Percentiles rank a stretch among this genome's conserved stretches.
Conservation (phyloP, 2,113 vertebrate genomes). For the Taurulus bubalis region DNA sequence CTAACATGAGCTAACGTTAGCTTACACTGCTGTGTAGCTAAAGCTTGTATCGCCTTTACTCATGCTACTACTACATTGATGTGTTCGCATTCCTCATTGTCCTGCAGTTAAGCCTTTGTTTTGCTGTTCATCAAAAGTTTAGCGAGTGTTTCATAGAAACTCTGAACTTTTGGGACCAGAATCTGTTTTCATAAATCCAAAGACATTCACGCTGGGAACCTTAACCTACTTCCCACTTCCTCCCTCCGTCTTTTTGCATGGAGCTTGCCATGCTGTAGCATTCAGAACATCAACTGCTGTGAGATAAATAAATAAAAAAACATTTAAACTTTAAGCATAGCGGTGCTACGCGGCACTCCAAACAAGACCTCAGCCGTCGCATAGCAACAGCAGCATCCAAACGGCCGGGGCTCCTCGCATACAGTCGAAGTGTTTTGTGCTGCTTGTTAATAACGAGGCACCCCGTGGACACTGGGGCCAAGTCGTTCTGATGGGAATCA, state of each 20-base stretch:
- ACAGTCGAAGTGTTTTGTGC: constrained; percentile 20
- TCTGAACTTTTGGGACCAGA: background rate
- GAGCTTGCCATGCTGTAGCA: background rate
- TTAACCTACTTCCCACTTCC: background rate
- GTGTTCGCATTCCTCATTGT: background rate
- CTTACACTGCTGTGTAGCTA: background rate
- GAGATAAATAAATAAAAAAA: background rate
- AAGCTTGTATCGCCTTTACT: background rate
- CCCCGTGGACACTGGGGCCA: background rate
- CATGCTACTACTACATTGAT: background rate
- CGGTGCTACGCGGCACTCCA: constrained; percentile 11
- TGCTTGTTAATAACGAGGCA: constrained; percentile 29
- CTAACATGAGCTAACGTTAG: background rate
- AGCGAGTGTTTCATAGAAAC: background rate
- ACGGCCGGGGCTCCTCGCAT: background rate
- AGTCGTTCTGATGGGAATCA: constrained; percentile 7
- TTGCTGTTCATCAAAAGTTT: background rate
- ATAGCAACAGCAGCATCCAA: constrained; percentile 65
- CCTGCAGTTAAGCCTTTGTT: background rate
- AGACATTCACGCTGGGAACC: background rate
- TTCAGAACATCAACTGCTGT: constrained; percentile 1
- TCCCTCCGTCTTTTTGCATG: background rate
- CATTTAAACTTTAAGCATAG: constrained; percentile 23
- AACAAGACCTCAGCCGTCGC: constrained; percentile 44
- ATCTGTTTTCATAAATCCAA: background rate